These are phyloP conservation scores for Gallinago paraguaiae DNA, from an alignment of 2,113 vertebrate genomes.

Conservation along the genomic window DNA sequence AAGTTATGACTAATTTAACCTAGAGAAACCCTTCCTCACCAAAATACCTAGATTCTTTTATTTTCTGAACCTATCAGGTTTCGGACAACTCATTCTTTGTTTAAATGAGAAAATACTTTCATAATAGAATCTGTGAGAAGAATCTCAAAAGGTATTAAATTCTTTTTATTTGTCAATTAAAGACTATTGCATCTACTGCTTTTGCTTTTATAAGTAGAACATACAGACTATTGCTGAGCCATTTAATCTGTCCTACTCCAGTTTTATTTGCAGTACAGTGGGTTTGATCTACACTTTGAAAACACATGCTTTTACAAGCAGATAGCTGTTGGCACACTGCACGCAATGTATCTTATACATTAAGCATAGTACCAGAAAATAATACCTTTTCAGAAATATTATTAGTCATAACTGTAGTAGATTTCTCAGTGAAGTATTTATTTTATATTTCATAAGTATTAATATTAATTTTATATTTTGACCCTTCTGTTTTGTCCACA, in stretches of 20 bases:
- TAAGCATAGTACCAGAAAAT: neutral
- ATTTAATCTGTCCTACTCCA: neutral
- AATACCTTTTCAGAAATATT: neutral
- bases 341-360: neutral
- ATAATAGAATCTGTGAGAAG: conserved; percentile 38
- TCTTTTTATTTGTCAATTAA: conserved; percentile 3
- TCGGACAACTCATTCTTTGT: conserved; percentile 46
- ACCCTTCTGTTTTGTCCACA: neutral
- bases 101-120: conserved; percentile 62
- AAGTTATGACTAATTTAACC: conserved; percentile 75
- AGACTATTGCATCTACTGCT: neutral
- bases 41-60: conserved; percentile 60
- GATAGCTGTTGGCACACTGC: neutral
- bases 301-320: neutral
- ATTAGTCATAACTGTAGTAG: neutral
- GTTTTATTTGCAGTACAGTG: neutral
- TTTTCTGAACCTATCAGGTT: conserved; percentile 58
- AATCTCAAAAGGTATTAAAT: conserved; percentile 30
- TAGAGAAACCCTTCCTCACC: conserved; percentile 58
- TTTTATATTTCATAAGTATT: neutral
- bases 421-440: neutral
- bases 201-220: neutral
- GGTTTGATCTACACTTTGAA: neutral
- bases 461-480: neutral
- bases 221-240: neutral